Evolutionary conservation across 2,797 vertebrate genomes (phyloP), one percentile per base, ranked within the genome.

Genomic region (Mus caroli): DNA sequence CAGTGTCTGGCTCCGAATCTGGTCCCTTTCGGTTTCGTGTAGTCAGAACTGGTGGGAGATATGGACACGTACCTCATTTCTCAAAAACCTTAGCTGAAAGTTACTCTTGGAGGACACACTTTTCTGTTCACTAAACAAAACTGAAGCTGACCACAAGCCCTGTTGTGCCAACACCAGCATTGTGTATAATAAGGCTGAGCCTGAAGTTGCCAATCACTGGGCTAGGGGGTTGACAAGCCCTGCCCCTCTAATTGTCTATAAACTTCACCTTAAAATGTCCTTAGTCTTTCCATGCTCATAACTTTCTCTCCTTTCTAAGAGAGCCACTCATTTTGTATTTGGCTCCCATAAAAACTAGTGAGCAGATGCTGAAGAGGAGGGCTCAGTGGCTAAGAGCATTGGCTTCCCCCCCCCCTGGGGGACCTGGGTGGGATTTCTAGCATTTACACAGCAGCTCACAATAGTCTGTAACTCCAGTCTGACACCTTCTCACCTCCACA

Each of bases 101-200:
- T 97, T 97, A 96, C 95, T 93, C 91, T 95, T 86, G 88, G 67
- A 43, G 92, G 80, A 91, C 83, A 88, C 60, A 94, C 69, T 71
- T 64, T 80, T 86, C 85, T 98, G 86, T 97, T 97, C 97, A 96
- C 62, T n/a, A 96, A 97, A 97, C 96, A 96, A 90, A 96, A 90
- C 37, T 4, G 31, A 78, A 88, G 13, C 83, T 79, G 76, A 91
- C 96, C 96, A 92, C 95, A 94, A 78, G 62, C 37, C 9, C 11
- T 82, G 93, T 87, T 94, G 71, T 85, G 92, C 50, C 97, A 97
- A 98, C 92, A 97, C 92, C 91, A 91, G 85, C 75, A 13, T 78
- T 77, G 73, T 17, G 78, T 37, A 79, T 40, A 78, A 20, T 58
- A 56, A 89, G 88, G 31, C 52, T 37, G 22, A 73, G 85, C 37